These are phyloP conservation scores for Hypomecis punctinalis DNA, from an alignment of 2,888 invertebrate species.

Conservation along the genomic window DNA sequence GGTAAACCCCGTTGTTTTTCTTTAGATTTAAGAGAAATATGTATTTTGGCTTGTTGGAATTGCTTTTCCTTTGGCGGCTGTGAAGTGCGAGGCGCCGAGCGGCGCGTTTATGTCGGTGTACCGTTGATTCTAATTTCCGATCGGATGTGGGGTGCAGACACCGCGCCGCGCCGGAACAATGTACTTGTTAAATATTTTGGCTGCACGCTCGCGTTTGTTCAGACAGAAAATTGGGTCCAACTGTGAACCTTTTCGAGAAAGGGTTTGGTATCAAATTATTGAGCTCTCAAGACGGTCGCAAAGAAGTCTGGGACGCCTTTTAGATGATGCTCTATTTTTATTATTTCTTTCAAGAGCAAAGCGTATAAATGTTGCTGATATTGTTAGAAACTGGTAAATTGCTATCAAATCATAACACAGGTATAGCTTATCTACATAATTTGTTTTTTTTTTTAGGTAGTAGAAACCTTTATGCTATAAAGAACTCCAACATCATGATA, in stretches of 20 bases:
- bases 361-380: too few relatives aligned
- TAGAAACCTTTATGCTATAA: too few relatives aligned
- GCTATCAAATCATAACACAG: too few relatives aligned
- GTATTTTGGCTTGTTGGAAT: conserved; percentile 53
- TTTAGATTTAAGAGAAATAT: conserved; percentile 64
- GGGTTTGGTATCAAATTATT: too few relatives aligned
- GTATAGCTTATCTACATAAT: too few relatives aligned
- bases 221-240: neutral
- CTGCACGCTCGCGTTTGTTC: neutral
- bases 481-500: too few relatives aligned
- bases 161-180: conserved; percentile 22
- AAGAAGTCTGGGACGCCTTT: too few relatives aligned
- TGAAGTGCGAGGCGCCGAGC: conserved; percentile 30
- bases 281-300: too few relatives aligned
- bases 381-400: too few relatives aligned
- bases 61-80: conserved; percentile 50
- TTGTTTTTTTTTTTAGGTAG: too few relatives aligned
- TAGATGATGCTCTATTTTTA: too few relatives aligned
- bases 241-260: neutral
- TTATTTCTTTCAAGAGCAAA: too few relatives aligned
- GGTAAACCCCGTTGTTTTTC: conserved; percentile 73
- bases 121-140: conserved; percentile 68
- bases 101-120: conserved; percentile 39
- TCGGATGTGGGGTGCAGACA: conserved; percentile 57
- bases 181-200: conserved; percentile 3